Evolutionary conservation across 2,797 vertebrate genomes (phyloP).

Genomic region (Alca torda): DNA sequence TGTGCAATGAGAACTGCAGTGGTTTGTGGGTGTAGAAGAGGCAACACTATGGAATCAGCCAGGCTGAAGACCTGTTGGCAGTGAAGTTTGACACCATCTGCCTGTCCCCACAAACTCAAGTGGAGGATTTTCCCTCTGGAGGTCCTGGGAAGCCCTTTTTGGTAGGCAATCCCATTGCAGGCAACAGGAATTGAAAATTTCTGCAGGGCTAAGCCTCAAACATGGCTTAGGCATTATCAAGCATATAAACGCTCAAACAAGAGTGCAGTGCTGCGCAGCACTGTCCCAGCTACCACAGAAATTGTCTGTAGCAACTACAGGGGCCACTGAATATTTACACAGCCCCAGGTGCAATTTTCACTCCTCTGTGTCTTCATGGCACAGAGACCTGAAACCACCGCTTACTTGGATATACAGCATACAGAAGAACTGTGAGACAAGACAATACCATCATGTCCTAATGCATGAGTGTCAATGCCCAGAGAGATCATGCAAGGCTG

Average conservation of each 20-base stretch:
- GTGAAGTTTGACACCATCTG: rapidly evolving
- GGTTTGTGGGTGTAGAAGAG: rapidly evolving
- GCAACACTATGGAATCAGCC: neutral
- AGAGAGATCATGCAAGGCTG: neutral
- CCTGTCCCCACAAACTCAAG: rapidly evolving
- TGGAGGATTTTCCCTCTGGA: rapidly evolving
- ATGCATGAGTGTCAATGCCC: neutral
- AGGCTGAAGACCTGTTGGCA: neutral
- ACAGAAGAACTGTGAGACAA: neutral
- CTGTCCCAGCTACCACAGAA: neutral
- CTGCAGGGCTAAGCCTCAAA: neutral
- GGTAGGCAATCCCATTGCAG: neutral
- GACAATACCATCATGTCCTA: neutral
- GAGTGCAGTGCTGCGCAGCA: neutral
- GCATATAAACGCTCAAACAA: neutral
- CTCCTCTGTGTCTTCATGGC: neutral
- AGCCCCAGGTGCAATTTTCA: neutral
- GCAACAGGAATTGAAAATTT: neutral
- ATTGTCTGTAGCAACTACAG: neutral
- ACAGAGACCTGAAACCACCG: neutral
- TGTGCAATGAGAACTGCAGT: neutral
- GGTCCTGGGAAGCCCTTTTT: neutral
- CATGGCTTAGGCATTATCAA: neutral
- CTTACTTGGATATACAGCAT: neutral
- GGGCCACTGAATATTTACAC: neutral